Evolutionary conservation across 2,888 invertebrate genomes (phyloP).

Genomic region (Dicyrtoma fusca): DNA sequence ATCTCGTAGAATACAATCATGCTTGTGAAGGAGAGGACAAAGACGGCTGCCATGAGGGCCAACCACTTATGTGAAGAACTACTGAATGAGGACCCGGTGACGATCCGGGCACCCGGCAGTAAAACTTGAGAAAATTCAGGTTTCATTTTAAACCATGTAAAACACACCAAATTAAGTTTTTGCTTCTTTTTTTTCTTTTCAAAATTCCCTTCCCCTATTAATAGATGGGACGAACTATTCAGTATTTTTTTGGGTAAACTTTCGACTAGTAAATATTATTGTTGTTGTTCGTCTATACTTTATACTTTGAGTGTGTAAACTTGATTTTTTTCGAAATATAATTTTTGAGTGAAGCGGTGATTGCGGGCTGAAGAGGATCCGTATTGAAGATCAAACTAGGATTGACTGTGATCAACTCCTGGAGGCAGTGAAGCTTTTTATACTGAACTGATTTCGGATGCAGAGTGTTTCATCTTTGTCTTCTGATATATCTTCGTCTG

Average conservation of each 20-base stretch:
- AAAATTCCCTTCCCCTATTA: too few species aligned
- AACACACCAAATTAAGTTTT: too few species aligned
- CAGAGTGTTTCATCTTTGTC: slow-evolving; percentile 26
- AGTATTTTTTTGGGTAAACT: slow-evolving; percentile 1
- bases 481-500: slow-evolving; percentile 19
- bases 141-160: slow-evolving; percentile 41
- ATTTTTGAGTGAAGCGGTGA: too few species aligned
- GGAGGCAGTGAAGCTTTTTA: slow-evolving; percentile 20
- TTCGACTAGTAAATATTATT: slow-evolving; percentile 16
- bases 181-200: too few species aligned
- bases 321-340: background rate
- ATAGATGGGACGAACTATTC: too few species aligned
- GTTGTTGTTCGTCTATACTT: too few species aligned
- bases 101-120: slow-evolving; percentile 41
- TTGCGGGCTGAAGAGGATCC: too few species aligned
- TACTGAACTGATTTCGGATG: slow-evolving; percentile 30
- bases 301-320: background rate
- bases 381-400: background rate
- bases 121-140: slow-evolving; percentile 54
- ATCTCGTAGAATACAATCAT: slow-evolving; percentile 50
- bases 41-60: slow-evolving; percentile 40
- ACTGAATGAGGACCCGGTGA: slow-evolving; percentile 23
- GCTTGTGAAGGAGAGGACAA: slow-evolving; percentile 44
- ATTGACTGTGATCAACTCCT: slow-evolving; percentile 25
- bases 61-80: slow-evolving; percentile 44